phyloP scores from a whole-genome alignment of 2,113 vertebrate genomes.

The Sisor rabdophorus region DNA sequence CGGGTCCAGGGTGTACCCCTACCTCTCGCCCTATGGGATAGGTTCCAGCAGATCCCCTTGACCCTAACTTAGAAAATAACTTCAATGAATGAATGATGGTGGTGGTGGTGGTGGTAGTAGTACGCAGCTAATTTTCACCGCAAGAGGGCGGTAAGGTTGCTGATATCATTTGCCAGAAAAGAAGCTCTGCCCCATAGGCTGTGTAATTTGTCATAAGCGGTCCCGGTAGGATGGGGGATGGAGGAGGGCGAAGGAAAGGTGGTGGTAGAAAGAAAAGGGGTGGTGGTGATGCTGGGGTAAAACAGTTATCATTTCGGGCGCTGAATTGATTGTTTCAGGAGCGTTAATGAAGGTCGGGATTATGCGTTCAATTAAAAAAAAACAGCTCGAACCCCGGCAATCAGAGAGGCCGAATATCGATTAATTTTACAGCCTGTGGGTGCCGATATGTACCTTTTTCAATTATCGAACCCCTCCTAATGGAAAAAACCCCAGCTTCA shows the following conservation, averaged over 20 bases:
- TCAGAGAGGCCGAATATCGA: conserved; percentile 28
- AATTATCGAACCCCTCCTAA: conserved; percentile 1
- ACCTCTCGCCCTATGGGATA: no score
- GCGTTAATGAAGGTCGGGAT: conserved; percentile 10
- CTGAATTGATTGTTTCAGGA: conserved; percentile 24
- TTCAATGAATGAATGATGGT: no score
- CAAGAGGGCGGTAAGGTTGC: background rate
- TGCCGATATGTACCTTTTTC: background rate
- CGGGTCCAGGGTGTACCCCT: no score
- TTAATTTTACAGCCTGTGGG: conserved; percentile 21
- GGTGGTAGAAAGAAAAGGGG: no score
- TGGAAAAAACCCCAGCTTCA: conserved; percentile 1
- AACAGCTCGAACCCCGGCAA: conserved; percentile 11
- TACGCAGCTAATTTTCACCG: background rate
- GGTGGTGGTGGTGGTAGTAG: no score
- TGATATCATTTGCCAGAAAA: background rate
- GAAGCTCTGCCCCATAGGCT: background rate
- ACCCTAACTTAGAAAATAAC: no score
- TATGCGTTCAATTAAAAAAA: conserved; percentile 24
- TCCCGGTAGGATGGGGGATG: background rate
- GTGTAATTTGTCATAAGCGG: conserved; percentile 35
- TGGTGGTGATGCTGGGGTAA: background rate
- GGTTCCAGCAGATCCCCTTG: no score
- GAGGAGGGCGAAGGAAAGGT: no score
- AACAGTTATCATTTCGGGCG: conserved; percentile 4